These are phyloP conservation scores for Aeoliscus strigatus DNA, from an alignment of 2,797 vertebrate species.

Conservation along the genomic window DNA sequence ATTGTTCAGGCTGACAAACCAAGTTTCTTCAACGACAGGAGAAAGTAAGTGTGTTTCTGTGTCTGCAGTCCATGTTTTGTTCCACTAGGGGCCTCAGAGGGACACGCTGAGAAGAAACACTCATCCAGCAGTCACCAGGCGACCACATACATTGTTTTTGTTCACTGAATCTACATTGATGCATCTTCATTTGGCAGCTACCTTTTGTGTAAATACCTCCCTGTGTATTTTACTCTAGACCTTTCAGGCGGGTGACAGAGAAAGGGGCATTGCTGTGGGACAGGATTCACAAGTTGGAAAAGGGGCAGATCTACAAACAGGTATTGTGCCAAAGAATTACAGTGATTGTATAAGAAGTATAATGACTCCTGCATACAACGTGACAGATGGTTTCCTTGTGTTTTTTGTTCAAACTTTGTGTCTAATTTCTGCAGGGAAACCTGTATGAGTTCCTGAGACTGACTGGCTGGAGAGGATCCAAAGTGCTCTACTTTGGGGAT, in stretches of 20 bases:
- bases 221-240: conserved; percentile 67
- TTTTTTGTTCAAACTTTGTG: conserved; percentile 6
- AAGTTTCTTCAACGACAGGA: conserved; percentile 93
- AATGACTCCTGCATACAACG: conserved; percentile 1
- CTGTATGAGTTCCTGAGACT: conserved; percentile 97
- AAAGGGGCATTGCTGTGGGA: conserved; percentile 94
- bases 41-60: conserved; percentile 78
- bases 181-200: conserved; percentile 9
- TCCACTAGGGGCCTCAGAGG: conserved; percentile 10
- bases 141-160: not conserved
- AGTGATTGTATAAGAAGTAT: conserved; percentile 2
- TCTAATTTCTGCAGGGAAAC: conserved; percentile 82
- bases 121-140: not conserved
- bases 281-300: conserved; percentile 91
- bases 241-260: conserved; percentile 92
- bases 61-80: not conserved
- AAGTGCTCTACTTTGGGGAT: conserved; percentile 97
- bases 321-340: conserved; percentile 54
- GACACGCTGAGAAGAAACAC: not conserved
- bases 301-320: conserved; percentile 98
- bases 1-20: conserved; percentile 98
- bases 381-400: not conserved
- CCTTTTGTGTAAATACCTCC: conserved; percentile 2
- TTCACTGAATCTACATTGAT: not conserved
- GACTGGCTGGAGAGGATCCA: conserved; percentile 96